phyloP scores from a whole-genome alignment of 2,888 invertebrate species.

The Mythimna loreyi region DNA sequence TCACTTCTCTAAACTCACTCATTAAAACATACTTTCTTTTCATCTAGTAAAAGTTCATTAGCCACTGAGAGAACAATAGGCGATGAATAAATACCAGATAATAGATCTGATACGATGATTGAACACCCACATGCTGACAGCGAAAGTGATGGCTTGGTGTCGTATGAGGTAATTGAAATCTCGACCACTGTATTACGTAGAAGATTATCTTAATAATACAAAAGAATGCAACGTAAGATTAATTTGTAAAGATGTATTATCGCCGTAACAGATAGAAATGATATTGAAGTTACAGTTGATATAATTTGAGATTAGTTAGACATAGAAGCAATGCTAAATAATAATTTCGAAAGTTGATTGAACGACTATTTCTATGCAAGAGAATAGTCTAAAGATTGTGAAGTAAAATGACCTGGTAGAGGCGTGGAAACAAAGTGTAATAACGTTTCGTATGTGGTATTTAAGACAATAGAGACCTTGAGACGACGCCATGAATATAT shows the following conservation, averaged over 20 bases:
- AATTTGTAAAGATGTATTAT: conserved; percentile 47
- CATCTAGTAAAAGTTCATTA: conserved; percentile 83
- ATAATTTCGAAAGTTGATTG: conserved; percentile 52
- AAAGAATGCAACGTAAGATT: conserved; percentile 43
- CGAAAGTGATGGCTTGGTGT: conserved; percentile 80
- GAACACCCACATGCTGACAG: conserved; percentile 77
- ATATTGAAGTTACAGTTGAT: conserved; percentile 39
- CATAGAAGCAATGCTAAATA: conserved; percentile 18
- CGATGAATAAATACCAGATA: conserved; percentile 68
- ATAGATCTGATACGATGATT: conserved; percentile 74
- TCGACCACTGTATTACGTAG: conserved; percentile 77
- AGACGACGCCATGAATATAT: conserved; percentile 73
- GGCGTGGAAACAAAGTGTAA: conserved; percentile 74
- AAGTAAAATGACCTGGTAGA: conserved; percentile 60
- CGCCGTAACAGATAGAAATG: conserved; percentile 42
- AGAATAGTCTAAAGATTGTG: conserved; percentile 36
- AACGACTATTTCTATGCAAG: conserved; percentile 20
- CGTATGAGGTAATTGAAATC: conserved; percentile 76
- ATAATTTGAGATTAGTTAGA: conserved; percentile 40
- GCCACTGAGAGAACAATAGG: conserved; percentile 79
- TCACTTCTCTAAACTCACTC: conserved; percentile 76
- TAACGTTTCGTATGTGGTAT: conserved; percentile 76
- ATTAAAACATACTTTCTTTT: conserved; percentile 80
- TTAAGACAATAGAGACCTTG: conserved; percentile 81
- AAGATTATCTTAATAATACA: conserved; percentile 53